Percentiles rank a stretch among this genome's conserved stretches.
These are phyloP conservation scores for Chaetorhynchus papuensis DNA, from an alignment of 2,113 vertebrate species.

Conservation along the genomic window DNA sequence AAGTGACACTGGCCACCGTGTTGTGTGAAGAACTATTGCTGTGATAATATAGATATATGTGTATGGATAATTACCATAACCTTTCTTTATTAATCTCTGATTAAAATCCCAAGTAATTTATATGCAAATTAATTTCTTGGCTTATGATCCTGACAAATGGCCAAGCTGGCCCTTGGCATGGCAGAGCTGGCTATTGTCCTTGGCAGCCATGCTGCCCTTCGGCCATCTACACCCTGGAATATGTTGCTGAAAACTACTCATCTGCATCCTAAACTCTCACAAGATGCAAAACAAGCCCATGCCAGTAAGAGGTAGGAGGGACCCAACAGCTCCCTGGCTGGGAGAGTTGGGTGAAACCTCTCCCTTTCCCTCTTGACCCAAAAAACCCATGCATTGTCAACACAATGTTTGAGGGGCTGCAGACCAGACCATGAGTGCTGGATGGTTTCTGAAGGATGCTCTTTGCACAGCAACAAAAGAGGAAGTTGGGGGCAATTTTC, in stretches of 20 bases:
- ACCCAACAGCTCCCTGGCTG: neutral
- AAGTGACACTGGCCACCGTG: neutral
- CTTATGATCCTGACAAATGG: neutral
- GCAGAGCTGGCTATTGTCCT: neutral
- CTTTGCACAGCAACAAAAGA: neutral
- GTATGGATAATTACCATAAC: neutral
- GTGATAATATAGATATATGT: neutral
- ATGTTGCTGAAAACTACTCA: neutral
- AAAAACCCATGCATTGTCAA: neutral
- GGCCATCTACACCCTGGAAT: rapidly evolving
- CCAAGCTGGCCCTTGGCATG: neutral
- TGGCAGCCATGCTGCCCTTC: neutral
- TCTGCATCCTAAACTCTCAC: neutral
- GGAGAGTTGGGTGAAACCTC: neutral
- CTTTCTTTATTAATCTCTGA: conserved; percentile 20
- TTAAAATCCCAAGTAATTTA: conserved; percentile 19
- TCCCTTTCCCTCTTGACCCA: neutral
- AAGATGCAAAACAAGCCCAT: neutral
- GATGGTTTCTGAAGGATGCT: neutral
- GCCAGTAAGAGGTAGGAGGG: neutral
- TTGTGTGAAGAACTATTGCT: neutral
- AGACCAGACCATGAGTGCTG: rapidly evolving
- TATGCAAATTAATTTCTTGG: neutral
- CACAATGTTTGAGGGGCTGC: neutral
- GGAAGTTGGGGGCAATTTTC: neutral